Percentiles rank a stretch among this genome's conserved stretches.
Conservation (phyloP, 1,140 invertebrate genomes). For the Yoshiicerus persimilis region DNA sequence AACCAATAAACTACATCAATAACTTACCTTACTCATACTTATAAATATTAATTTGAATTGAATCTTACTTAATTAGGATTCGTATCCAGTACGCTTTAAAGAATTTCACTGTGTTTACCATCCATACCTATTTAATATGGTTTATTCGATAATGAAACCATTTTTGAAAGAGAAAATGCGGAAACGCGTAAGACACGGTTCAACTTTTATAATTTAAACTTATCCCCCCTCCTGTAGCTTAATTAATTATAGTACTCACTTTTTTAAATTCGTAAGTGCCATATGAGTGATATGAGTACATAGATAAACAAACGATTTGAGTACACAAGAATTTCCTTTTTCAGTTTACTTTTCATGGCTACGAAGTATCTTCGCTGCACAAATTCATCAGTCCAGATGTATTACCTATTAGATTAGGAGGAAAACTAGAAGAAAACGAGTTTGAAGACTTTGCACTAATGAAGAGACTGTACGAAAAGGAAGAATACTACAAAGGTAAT, state of each 20-base stretch:
- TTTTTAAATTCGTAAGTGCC: too few relatives aligned
- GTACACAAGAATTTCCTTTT: neutral
- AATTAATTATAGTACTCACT: too few relatives aligned
- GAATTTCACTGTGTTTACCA: constrained; percentile 66
- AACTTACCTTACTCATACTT: too few relatives aligned
- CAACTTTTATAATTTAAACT: too few relatives aligned
- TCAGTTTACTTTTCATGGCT: constrained; percentile 60
- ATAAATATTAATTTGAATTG: neutral
- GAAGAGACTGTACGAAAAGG: neutral
- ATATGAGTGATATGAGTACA: too few relatives aligned
- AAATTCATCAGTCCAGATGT: constrained; percentile 55
- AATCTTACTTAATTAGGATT: constrained; percentile 56
- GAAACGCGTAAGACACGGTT: constrained; percentile 56
- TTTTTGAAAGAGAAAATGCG: constrained; percentile 64
- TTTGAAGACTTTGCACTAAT: neutral
- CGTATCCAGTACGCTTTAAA: constrained; percentile 63
- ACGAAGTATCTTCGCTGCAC: constrained; percentile 57
- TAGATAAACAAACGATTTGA: too few relatives aligned
- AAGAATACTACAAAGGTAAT: constrained; percentile 31
- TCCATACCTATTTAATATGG: constrained; percentile 63
- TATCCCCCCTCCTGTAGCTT: too few relatives aligned
- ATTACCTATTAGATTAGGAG: constrained; percentile 56
- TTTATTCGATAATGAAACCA: constrained; percentile 62
- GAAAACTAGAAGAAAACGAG: constrained; percentile 39
- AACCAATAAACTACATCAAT: neutral